phyloP scores from a whole-genome alignment of 2,888 invertebrate species.

The Campoletis raptor region DNA sequence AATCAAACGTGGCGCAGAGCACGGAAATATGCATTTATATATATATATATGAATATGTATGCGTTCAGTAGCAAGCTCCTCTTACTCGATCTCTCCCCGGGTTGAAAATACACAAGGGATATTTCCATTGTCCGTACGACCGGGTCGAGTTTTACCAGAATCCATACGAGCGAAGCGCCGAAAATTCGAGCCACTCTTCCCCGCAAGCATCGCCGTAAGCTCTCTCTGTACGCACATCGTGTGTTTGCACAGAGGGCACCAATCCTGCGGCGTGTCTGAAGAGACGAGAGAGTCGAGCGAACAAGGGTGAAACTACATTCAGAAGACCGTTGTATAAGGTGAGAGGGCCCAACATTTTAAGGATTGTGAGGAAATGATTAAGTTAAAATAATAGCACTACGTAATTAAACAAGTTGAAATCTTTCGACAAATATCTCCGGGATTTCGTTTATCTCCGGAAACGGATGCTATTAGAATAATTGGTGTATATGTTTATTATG shows the following conservation, averaged over 20 bases:
- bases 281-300: background rate
- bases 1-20: conserved; percentile 66
- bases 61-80: conserved; percentile 21
- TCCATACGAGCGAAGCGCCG: conserved; percentile 20
- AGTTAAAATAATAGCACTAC: background rate
- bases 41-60: background rate
- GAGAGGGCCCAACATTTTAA: background rate
- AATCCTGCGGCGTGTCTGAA: conserved; percentile 11
- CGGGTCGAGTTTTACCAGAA: background rate
- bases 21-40: background rate
- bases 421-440: background rate
- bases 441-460: background rate
- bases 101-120: conserved; percentile 68
- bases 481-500: background rate
- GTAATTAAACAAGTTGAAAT: background rate
- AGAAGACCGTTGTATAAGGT: background rate
- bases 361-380: background rate
- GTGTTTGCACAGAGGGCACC: conserved; percentile 42
- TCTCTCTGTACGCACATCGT: background rate
- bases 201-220: background rate
- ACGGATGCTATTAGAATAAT: background rate
- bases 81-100: conserved; percentile 40
- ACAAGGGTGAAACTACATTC: background rate
- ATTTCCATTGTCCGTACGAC: conserved; percentile 60
- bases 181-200: conserved; percentile 38